phyloP scores from a whole-genome alignment of 2,113 vertebrate species.

The Vanacampus margaritifer region DNA sequence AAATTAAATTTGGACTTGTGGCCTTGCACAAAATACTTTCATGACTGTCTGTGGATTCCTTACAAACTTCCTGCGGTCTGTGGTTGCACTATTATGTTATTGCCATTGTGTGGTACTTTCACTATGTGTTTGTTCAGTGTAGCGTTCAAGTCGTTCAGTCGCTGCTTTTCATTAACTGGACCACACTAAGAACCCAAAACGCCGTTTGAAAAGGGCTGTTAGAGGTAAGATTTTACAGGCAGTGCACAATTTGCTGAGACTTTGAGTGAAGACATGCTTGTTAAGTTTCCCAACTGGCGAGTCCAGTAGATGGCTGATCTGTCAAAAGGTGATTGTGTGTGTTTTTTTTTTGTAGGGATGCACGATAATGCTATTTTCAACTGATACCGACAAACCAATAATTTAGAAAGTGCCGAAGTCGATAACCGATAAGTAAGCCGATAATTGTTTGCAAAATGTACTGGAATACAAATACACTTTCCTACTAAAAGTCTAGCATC shows the following conservation, averaged over 20 bases:
- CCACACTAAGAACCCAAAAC: conserved; percentile 29
- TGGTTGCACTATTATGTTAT: conserved; percentile 51
- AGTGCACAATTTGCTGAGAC: conserved; percentile 19
- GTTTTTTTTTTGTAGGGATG: too few species aligned
- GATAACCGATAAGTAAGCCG: too few species aligned
- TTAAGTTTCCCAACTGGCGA: conserved; percentile 19
- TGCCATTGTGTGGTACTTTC: conserved; percentile 57
- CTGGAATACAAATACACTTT: too few species aligned
- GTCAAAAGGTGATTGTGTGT: background rate
- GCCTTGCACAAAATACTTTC: conserved; percentile 40
- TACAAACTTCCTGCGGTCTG: conserved; percentile 44
- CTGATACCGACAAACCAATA: too few species aligned
- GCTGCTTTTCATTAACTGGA: conserved; percentile 66
- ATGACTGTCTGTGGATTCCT: conserved; percentile 43
- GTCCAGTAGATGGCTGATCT: background rate
- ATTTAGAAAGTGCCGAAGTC: too few species aligned
- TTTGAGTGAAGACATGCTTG: conserved; percentile 12
- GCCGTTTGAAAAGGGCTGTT: conserved; percentile 25
- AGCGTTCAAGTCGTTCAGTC: conserved; percentile 44
- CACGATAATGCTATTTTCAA: too few species aligned
- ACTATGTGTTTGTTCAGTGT: conserved; percentile 39
- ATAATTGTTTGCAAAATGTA: too few species aligned
- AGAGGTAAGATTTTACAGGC: conserved; percentile 8
- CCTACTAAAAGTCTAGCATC: too few species aligned
- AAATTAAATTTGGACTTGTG: conserved; percentile 53